Evolutionary conservation across 2,113 vertebrate species (phyloP), one percentile per base, ranked within the genome.

Genomic region (Erpornis zantholeuca): DNA sequence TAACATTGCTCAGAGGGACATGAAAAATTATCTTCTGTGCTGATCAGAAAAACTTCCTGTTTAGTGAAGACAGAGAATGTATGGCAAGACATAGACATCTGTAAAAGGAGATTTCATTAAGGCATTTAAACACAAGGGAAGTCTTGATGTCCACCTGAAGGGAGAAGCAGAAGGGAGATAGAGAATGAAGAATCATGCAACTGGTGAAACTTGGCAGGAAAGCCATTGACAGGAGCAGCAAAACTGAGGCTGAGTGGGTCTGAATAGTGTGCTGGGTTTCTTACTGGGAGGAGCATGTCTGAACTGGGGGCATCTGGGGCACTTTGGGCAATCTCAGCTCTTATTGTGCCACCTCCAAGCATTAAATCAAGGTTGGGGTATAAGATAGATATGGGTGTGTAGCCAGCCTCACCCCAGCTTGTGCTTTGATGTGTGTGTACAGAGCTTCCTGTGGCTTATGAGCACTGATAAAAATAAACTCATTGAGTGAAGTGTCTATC

Each of bases 251-350:
- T 45, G 38, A 60, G 63, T 15, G 40, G 18, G 6, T 33, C 13
- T n/a, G 57, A 86, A 22, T 2, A 49, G 15, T 1, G 0, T 20
- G 14, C 17, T 59, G 0, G 0, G 18, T 29, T 70, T 71, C 25
- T 40, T 52, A 16, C 38, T 47, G 38, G 28, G 40, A 64, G 76
- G 21, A 68, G 18, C 2, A 19, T 24, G 25, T 18, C 16, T 59
- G 68, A 38, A 1, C 27, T 54, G 38, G 35, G 31, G 10, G 3
- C 21, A 49, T 21, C 18, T 35, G 5, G 20, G 47, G 7, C 40
- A 33, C 31, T 10, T 45, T 18, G 9, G 6, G 4, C 16, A 69
- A 29, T 11, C 36, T 53, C 28, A 50, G 15, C 24, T 54, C 44
- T n/a, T 50, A 15, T 1, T 54, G 52, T 76, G 29, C 35, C 12